A percentile compares a stretch with the other conserved stretches of the same genome.
Evolutionary conservation across 1,140 invertebrate genomes (phyloP).

Genomic region (Trypoxylus dichotomus): DNA sequence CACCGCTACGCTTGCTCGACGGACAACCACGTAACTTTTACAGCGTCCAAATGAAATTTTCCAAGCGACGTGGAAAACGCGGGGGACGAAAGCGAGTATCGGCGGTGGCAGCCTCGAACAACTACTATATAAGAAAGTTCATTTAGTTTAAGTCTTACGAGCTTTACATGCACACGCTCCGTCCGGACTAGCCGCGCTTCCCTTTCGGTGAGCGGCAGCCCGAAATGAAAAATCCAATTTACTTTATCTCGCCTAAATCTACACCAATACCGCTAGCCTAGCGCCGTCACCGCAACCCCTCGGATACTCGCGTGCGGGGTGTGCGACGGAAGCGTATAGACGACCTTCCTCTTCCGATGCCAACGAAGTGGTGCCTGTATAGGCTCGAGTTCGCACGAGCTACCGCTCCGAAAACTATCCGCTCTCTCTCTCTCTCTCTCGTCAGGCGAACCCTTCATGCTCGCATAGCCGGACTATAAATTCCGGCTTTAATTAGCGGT

Average conservation of each 20-base stretch:
- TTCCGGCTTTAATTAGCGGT: conserved; percentile 14
- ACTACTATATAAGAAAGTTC: conserved; percentile 31
- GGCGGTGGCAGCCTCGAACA: not conserved
- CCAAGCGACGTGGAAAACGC: not conserved
- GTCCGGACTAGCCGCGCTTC: not conserved
- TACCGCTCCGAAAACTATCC: not conserved
- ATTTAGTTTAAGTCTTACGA: conserved; percentile 31
- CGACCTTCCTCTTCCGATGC: not conserved
- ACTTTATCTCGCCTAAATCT: conserved; percentile 32
- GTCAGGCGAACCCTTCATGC: not conserved
- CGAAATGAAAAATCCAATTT: conserved; percentile 37
- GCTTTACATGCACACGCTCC: conserved; percentile 28
- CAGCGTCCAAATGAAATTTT: conserved; percentile 32
- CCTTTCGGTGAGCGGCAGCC: not conserved
- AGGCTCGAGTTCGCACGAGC: not conserved
- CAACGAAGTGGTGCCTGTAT: not conserved
- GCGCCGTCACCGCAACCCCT: not conserved
- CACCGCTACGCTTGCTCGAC: not conserved
- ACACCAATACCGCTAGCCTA: conserved; percentile 5
- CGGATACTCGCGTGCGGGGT: not conserved
- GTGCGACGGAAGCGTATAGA: not conserved
- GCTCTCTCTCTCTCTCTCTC: not conserved
- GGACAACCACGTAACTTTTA: conserved; percentile 31
- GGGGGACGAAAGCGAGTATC: too few species aligned
- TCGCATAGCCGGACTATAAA: not conserved